Evolutionary conservation across 2,113 vertebrate genomes (phyloP).

Genomic region (Steatornis caripensis): DNA sequence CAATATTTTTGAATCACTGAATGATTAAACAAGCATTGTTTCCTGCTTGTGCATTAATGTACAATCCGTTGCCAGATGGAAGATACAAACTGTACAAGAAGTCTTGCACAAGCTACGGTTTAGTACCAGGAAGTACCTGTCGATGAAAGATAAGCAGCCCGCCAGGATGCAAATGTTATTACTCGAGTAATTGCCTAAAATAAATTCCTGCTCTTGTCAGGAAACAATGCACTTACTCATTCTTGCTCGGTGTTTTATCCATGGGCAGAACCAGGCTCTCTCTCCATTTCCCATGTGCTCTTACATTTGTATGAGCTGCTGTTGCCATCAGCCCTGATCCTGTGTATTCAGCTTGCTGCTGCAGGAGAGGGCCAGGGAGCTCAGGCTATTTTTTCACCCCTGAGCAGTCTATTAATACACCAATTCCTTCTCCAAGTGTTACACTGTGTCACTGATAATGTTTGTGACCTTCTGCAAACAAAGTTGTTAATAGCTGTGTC

Average conservation of each 20-base stretch:
- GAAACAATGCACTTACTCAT: not conserved
- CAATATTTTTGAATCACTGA: not conserved
- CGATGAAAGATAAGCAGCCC: not conserved
- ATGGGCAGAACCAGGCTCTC: not conserved
- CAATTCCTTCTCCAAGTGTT: not conserved
- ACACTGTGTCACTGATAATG: not conserved
- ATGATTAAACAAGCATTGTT: not conserved
- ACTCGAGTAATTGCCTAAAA: not conserved
- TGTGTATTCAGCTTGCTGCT: not conserved
- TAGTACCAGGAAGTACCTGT: slow-evolving; percentile 42
- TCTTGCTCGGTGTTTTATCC: not conserved
- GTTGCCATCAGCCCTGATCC: not conserved
- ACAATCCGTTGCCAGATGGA: not conserved
- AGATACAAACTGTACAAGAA: not conserved
- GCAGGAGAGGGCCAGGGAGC: not conserved
- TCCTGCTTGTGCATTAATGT: not conserved
- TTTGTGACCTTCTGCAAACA: not conserved
- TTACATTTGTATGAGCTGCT: accelerated
- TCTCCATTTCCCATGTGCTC: accelerated
- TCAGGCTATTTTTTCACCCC: not conserved
- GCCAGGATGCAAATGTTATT: not conserved
- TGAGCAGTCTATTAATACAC: not conserved
- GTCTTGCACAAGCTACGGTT: not conserved
- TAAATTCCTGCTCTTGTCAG: not conserved
- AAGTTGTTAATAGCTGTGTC: not conserved